Evolutionary conservation across 2,797 vertebrate species (phyloP).

Genomic region (Chaetodon trifasciatus): DNA sequence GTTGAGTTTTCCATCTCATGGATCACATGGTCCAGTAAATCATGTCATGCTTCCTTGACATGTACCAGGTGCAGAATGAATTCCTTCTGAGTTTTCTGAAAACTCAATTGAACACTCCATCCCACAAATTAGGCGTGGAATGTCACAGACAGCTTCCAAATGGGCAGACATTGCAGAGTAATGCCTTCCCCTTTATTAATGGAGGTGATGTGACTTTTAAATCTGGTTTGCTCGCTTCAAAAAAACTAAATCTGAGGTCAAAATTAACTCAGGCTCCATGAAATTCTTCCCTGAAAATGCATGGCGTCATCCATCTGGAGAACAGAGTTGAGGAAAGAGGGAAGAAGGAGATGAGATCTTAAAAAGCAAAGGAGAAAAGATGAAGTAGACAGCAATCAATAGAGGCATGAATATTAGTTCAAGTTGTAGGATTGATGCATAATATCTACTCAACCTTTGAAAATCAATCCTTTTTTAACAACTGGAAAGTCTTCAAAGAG

Average conservation of each 20-base stretch:
- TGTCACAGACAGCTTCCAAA: conserved; percentile 20
- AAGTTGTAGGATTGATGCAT: not conserved
- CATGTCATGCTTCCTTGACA: not conserved
- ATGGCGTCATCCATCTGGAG: not conserved
- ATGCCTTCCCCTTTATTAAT: conserved; percentile 27
- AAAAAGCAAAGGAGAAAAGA: not conserved
- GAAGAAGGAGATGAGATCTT: not conserved
- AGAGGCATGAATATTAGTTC: not conserved
- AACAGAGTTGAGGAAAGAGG: not conserved
- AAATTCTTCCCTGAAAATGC: not conserved
- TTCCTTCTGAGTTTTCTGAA: not conserved
- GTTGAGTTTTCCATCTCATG: not conserved
- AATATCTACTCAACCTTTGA: not conserved
- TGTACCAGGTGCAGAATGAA: not conserved
- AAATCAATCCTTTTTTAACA: conserved; percentile 2
- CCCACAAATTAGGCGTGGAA: conserved; percentile 57
- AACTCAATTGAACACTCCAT: conserved; percentile 42
- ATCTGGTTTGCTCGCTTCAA: conserved; percentile 28
- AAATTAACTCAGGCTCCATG: not conserved
- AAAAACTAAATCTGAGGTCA: not conserved
- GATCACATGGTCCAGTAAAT: conserved; percentile 7
- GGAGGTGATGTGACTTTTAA: conserved; percentile 36
- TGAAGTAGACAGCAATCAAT: not conserved
- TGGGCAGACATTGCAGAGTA: not conserved
- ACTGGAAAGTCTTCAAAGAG: not conserved